Base-by-base conservation (phyloP, 2,888 invertebrate species). In the Gryllus longicercus region DNA sequence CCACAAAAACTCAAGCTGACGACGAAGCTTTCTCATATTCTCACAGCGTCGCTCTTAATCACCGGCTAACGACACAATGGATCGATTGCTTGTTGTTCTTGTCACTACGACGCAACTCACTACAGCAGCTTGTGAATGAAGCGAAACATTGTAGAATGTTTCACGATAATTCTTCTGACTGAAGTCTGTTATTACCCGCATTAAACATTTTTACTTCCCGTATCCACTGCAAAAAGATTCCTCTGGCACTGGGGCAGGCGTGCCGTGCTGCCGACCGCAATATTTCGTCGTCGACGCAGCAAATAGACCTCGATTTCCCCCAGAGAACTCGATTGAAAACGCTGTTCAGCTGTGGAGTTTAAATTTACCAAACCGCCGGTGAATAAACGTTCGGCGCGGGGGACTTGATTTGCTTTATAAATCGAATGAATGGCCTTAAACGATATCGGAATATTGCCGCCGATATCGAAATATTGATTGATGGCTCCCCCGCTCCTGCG, bases 251-350 rank as follows among this genome's bases (percentile, higher is more conserved):
- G 63, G 63, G 63, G n/a, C 63, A n/a, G 5, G n/a, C 63, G n/a
- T 63, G n/a, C n/a, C 63, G 16, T 63, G 14, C 11, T 16, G 14
- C 11, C 63, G n/a, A 14, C 63, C 16, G 16, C 63, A 63, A 63
- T 63, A 63, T 63, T n/a, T n/a, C 63, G 63, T n/a, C 63, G 63
- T n/a, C 63, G 63, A 14, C 63, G 63, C 14, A 63, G 63, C 63
- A 63, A 63, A 63, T 63, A 63, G 63, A 63, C 63, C 63, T n/a
- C 63, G 63, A 63, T 63, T 63, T 63, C 63, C 63, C 63, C n/a
- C 63, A 38, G 38, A 38, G 63, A 63, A n/a, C 63, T 63, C 16
- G n/a, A 63, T 63, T 63, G 63, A 63, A 63, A 63, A 63, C 63
- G 63, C 63, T 63, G 63, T 63, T 63, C 63, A n/a, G 63, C 63